Evolutionary conservation across 2,113 vertebrate species (phyloP).

Genomic region (Macquaria australasica): DNA sequence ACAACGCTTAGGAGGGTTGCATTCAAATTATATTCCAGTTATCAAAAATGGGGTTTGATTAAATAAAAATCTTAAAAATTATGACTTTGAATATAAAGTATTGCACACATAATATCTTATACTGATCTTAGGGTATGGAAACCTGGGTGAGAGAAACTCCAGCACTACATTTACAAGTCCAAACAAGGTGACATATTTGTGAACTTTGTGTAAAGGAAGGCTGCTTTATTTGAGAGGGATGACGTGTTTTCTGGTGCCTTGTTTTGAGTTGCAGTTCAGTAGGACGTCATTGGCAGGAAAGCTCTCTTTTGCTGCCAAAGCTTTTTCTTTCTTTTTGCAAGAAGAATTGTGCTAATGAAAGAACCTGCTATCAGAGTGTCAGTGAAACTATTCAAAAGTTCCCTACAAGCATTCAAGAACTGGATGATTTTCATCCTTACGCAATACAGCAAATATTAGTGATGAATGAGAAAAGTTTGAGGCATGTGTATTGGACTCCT

Average conservation of each 20-base stretch:
- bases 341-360: conserved; percentile 48
- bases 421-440: conserved; percentile 4
- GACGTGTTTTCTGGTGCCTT: conserved; percentile 36
- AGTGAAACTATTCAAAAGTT: conserved; percentile 25
- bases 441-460: conserved; percentile 11
- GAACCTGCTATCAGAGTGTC: conserved; percentile 30
- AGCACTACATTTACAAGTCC: conserved; percentile 40
- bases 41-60: background rate
- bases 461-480: conserved; percentile 10
- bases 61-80: background rate
- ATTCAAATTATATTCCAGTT: background rate
- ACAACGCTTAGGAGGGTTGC: background rate
- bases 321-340: conserved; percentile 12
- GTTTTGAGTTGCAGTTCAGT: conserved; percentile 42
- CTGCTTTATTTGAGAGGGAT: conserved; percentile 31
- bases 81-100: background rate
- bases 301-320: conserved; percentile 38
- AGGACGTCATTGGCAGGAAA: conserved; percentile 48
- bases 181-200: conserved; percentile 44
- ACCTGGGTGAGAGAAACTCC: background rate
- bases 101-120: background rate
- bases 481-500: background rate
- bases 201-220: conserved; percentile 15
- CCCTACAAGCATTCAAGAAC: background rate
- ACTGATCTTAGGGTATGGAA: background rate